These are phyloP conservation scores for Hymenochirus boettgeri DNA, from an alignment of 2,113 vertebrate species.

Conservation along the genomic window DNA sequence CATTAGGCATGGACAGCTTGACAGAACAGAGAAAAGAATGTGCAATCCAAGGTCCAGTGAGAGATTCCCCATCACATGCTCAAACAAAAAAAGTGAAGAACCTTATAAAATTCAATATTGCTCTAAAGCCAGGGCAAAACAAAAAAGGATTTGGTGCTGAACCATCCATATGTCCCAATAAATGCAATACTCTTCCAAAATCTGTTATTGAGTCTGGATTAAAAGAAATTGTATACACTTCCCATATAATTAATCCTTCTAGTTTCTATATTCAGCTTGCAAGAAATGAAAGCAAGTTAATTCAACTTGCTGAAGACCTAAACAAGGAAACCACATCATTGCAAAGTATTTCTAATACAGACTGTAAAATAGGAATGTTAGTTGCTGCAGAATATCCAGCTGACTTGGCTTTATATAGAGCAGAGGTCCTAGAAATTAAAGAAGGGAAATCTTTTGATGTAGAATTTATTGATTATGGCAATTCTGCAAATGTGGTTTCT, in stretches of 20 bases:
- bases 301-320: slow-evolving; percentile 63
- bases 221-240: slow-evolving; percentile 59
- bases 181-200: slow-evolving; percentile 55
- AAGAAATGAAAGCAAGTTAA: slow-evolving; percentile 64
- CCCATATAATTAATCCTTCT: slow-evolving; percentile 53
- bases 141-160: background rate
- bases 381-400: slow-evolving; percentile 60
- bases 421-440: slow-evolving; percentile 59
- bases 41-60: background rate
- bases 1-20: background rate
- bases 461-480: slow-evolving; percentile 87
- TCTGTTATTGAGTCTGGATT: slow-evolving; percentile 53
- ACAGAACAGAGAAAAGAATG: background rate
- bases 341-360: slow-evolving; percentile 23
- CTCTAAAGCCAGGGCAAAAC: background rate
- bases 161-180: background rate
- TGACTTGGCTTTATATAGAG: slow-evolving; percentile 69
- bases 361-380: slow-evolving; percentile 56
- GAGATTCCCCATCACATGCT: background rate
- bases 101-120: background rate
- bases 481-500: slow-evolving; percentile 54
- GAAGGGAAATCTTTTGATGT: slow-evolving; percentile 53
- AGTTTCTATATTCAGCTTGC: slow-evolving; percentile 75
- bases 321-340: slow-evolving; percentile 51
- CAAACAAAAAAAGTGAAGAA: background rate